phyloP scores from a whole-genome alignment of 2,113 vertebrate species.

The Cyprinodon tularosa region DNA sequence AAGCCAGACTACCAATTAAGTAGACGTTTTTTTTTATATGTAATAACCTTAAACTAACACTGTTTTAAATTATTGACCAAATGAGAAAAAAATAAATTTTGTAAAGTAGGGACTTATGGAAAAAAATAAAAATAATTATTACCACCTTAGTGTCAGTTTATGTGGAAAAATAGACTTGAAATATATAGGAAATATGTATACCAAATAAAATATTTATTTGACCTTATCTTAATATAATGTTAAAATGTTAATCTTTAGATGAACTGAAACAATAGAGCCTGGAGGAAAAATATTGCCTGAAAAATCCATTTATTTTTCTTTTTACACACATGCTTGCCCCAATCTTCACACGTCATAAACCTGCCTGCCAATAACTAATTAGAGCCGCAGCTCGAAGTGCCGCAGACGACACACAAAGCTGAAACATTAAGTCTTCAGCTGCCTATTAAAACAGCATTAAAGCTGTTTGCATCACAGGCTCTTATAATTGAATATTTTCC shows the following conservation, averaged over 20 bases:
- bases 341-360: slow-evolving; percentile 10
- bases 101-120: too few relatives aligned
- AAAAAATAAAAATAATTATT: too few relatives aligned
- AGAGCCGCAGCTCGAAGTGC: slow-evolving; percentile 29
- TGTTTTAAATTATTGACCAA: too few relatives aligned
- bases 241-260: not conserved
- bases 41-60: too few relatives aligned
- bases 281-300: not conserved
- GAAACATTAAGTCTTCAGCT: slow-evolving; percentile 30
- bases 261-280: not conserved
- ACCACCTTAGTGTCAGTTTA: too few relatives aligned
- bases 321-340: not conserved
- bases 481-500: slow-evolving; percentile 57
- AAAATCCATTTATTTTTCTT: not conserved
- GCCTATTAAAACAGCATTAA: slow-evolving; percentile 43
- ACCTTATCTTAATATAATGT: not conserved
- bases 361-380: slow-evolving; percentile 46
- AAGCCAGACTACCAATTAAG: too few relatives aligned
- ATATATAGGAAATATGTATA: too few relatives aligned
- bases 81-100: too few relatives aligned
- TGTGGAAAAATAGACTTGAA: too few relatives aligned
- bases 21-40: too few relatives aligned
- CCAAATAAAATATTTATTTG: not conserved
- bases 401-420: slow-evolving; percentile 49
- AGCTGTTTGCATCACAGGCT: slow-evolving; percentile 45